Evolutionary conservation across 2,113 vertebrate genomes (phyloP).

Genomic region (Onychorhynchus coronatus): DNA sequence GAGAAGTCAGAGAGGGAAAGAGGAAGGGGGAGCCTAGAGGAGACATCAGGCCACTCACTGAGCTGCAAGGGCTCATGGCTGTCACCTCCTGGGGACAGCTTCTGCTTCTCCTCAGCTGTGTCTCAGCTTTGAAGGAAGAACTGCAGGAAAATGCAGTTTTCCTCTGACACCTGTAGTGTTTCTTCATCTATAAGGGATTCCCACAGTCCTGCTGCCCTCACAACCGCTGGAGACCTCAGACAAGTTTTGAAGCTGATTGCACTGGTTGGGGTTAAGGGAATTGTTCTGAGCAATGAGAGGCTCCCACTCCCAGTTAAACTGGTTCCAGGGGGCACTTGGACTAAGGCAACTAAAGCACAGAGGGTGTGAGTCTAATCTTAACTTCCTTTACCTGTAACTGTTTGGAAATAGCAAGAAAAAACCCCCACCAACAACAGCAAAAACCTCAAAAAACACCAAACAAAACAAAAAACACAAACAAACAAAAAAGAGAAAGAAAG

Average conservation of each 20-base stretch:
- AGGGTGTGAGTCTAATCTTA: neutral
- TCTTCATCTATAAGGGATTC: neutral
- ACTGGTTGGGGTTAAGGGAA: neutral
- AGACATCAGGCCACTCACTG: neutral
- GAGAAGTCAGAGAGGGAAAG: neutral
- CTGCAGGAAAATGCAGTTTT: neutral
- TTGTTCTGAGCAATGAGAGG: neutral
- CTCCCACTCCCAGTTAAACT: neutral
- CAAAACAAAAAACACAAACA: neutral
- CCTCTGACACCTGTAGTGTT: neutral
- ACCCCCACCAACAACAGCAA: neutral
- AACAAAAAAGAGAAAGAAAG: neutral
- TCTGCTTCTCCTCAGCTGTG: neutral
- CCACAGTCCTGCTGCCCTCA: neutral
- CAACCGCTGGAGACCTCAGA: neutral
- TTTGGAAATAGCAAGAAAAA: neutral
- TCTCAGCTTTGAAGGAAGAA: neutral
- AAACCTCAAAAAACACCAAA: neutral
- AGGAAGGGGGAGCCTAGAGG: neutral
- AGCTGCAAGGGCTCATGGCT: neutral
- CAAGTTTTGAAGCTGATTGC: neutral
- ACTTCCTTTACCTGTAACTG: neutral
- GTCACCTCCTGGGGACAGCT: neutral
- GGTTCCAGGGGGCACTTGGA: accelerated
- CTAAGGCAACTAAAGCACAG: neutral